Conservation (phyloP, 2,113 vertebrate genomes). For the Pycnonotus jocosus region DNA sequence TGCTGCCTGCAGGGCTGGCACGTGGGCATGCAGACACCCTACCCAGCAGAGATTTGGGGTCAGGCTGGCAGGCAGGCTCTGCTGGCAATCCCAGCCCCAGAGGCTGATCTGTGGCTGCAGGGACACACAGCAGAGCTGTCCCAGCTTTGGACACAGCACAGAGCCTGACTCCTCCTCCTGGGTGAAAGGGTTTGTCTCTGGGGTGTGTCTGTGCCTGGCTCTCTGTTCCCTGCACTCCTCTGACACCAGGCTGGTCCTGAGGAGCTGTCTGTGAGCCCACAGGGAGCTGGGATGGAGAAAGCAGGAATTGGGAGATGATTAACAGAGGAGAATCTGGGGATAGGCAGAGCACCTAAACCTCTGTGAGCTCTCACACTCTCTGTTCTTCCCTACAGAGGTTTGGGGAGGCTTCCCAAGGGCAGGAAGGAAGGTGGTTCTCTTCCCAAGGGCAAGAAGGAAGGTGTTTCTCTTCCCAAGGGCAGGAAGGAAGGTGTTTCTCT, state of each 20-base stretch:
- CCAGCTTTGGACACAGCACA: accelerated
- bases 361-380: neutral
- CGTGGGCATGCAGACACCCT: accelerated
- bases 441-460: neutral
- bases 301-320: neutral
- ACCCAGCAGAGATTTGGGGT: neutral
- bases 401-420: neutral
- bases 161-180: accelerated
- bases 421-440: neutral
- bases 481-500: neutral
- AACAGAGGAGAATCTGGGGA: neutral
- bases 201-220: neutral
- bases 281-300: neutral
- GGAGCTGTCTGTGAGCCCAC: neutral
- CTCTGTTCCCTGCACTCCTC: accelerated
- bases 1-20: neutral
- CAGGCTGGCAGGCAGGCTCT: neutral
- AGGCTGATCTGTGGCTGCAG: neutral
- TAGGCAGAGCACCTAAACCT: neutral
- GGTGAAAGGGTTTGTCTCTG: neutral
- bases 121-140: accelerated
- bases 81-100: accelerated
- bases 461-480: neutral
- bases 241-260: neutral
- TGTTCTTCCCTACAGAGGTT: neutral